Base-by-base conservation (phyloP, 2,797 vertebrate species). In the Acrossocheilus wenchowensis region DNA sequence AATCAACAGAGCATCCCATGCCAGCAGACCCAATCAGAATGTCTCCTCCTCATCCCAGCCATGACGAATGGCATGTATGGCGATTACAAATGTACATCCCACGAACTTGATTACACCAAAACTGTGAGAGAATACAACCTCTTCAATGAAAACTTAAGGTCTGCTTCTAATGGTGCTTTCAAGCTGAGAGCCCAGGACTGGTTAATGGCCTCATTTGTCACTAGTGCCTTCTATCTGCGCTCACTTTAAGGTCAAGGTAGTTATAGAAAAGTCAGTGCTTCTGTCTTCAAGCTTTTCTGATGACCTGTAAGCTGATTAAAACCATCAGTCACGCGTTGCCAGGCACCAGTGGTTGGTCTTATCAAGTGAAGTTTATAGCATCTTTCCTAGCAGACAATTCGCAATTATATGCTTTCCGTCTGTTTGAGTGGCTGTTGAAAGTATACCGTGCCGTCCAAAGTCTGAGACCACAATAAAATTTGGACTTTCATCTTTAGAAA, bases 41-140 rank as follows among this genome's bases (percentile, higher is more conserved):
- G 95, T 89, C 92, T 96, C 48, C 91, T 92, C 88, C 94, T 96
- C 72, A 96, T 96, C 78, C 92, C 94, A 1, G 72, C 88, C 39
- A 90, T 95, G 92, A 34, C 30, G 4, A 11, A 36, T 5, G 88
- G 92, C 12, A 88, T 91, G 86, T 95, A 95, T 52, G 96, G 95
- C 17, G 34, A 0, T 15, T 95, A 96, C 69, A 14, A 81, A 7
- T 96, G 96, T 57, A n/a, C 94, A 23, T 95, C 95, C 34, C 74
- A 14, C 41, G 96, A 96, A 83, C 94, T 87, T 54, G 90, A 92
- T 88, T 94, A 94, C 82, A 90, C 21, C 5, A 94, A 91, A 83
- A 87, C 88, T 23, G 89, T 96, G 78, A 94, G 87, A 71, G 73
- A 43, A 54, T 96, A 95, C 72, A 5, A 84, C 6, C 30, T 90